phyloP scores from a whole-genome alignment of 2,113 vertebrate species.

The Ranitomeya variabilis region DNA sequence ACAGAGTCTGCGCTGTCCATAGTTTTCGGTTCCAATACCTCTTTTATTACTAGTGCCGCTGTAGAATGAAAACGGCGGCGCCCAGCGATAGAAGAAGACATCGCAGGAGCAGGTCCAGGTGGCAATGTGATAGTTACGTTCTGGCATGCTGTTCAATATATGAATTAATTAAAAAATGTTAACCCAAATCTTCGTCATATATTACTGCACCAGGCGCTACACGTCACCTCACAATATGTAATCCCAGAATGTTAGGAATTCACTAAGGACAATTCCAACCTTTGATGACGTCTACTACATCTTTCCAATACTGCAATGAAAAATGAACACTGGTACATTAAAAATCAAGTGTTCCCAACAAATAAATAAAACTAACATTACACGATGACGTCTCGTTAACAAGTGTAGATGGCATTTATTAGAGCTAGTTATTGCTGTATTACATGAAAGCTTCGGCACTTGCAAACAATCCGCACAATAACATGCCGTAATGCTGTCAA shows the following conservation, averaged over 20 bases:
- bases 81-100: no score
- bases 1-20: no score
- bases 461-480: constrained; percentile 49
- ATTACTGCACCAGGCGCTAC: no score
- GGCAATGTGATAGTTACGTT: no score
- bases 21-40: no score
- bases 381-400: constrained; percentile 27
- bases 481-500: constrained; percentile 22
- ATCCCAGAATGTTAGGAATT: not conserved
- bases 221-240: no score
- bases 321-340: not conserved
- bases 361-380: not conserved
- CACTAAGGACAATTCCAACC: not conserved
- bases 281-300: not conserved
- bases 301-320: not conserved
- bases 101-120: no score
- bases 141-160: no score
- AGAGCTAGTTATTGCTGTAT: constrained; percentile 18
- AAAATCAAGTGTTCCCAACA: not conserved
- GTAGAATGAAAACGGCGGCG: no score
- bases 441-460: constrained; percentile 20
- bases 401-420: constrained; percentile 8
- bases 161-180: no score
- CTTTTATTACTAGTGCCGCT: no score
- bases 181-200: no score